Base-by-base conservation (phyloP, 2,113 vertebrate species). In the Urocolius indicus region DNA sequence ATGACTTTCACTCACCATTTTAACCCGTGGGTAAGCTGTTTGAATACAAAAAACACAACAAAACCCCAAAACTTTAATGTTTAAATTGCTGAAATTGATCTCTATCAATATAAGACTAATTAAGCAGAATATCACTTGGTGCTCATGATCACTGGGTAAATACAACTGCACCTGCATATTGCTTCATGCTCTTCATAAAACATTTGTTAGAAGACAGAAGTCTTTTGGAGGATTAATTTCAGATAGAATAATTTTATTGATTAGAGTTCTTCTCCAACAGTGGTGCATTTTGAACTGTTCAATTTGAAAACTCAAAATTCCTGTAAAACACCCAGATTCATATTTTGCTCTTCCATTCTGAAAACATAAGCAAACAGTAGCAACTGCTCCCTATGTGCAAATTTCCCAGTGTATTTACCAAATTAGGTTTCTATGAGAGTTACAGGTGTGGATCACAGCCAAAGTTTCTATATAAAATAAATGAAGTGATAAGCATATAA, bases 1-100 rank as follows among this genome's bases (percentile, higher is more conserved):
- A 97, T 98, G 98, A 98, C 98, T 99, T 98, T 99, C 99, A 30
- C 94, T 98, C 98, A 99, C 96, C 98, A 98, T 98, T 96, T 96
- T 98, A 74, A 94, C 62, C 91, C 89, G 81, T 79, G 87, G 69
- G 68, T 94, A 89, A 95, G 38, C 97, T 93, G 95, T 13, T 80
- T 79, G 45, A 84, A 96, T 76, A 80, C 90, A 78, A 94, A 80
- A 43, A 89, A 34, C 29, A n/a, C 4, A 80, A 83, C 77, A 85
- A 79, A 55, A 29, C 4, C 48, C 21, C 21, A 58, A 77, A 83
- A 74, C 43, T 62, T 62, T 45, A 68, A 72, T 83, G 88, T 96
- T 97, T 51, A 97, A 67, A 89, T 75, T 81, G 84, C 61, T 96
- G 66, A 94, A 94, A 86, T 71, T 48, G 68, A 90, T 68, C 30